Base-by-base conservation (phyloP, 2,113 vertebrate genomes). In the Microcebus griseorufus region DNA sequence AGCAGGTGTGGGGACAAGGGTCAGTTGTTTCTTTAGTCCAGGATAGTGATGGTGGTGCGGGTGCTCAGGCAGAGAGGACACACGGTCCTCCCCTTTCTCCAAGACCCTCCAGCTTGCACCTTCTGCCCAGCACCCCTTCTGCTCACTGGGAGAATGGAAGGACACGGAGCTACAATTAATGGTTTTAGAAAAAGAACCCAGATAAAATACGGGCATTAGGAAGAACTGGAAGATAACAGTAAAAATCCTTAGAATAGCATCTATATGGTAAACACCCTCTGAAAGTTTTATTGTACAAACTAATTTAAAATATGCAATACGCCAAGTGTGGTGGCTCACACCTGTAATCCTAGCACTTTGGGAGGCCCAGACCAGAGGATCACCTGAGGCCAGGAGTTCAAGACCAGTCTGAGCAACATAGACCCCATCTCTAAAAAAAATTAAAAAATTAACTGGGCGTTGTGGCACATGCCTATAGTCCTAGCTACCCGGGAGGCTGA, bases 31-130 rank as follows among this genome's bases (percentile, higher is more conserved):
- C 67, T 39, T 34, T 73, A 73, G 67, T 25, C 58, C 27, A 22
- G 7, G 0, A 51, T 58, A 22, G 34, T 17, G 0, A 51, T 58
- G 20, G 34, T 34, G 8, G 4, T 39, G 23, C 45, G 13, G 7
- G 65, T 25, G 13, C 39, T 76, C 42, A 32, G 10, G 32, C 8
- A 17, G 51, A 22, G 22, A 16, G 4, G 23, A 3, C 23, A 5
- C 84, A 18, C 9, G 2, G 37, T 9, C 23, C 55, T 51, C 53
- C 13, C 64, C 39, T 67, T 72, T 34, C 25, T 83, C 62, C 3
- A 29, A 64, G 69, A 7, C 32, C 79, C 51, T 75, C 16, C 67
- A 42, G 37, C 84, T 27, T 88, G 48, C 1, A 14, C 58, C 7
- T 13, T 25, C 82, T 0, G 0, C 53, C 23, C 2, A 29, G 60